Base-by-base conservation (phyloP, 2,888 invertebrate species). In the Neoaliturus tenellus region DNA sequence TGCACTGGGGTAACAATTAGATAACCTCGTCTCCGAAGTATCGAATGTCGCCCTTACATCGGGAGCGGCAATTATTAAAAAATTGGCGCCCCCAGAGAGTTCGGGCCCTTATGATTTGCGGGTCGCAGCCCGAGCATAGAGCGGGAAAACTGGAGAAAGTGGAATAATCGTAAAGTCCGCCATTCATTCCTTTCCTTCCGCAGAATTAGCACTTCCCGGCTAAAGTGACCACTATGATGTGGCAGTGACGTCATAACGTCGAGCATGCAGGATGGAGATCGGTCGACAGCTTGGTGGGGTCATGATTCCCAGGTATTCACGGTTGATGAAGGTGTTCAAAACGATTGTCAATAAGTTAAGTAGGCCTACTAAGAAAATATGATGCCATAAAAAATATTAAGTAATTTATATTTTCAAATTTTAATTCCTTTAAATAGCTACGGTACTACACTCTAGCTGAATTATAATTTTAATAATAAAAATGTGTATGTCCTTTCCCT, bases 51-150 rank as follows among this genome's bases (percentile, higher is more conserved):
- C 1, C 33, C 33, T 20, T 1, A 73, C 35, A 41, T 28, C 4
- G 78, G 20, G 78, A 55, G 51, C 51, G 82, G 69, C 82, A 82
- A 82, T 82, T 82, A 82, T 82, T 82, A 44, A 82, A 82, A 82
- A 82, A 82, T 82, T 82, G 82, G 35, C 82, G 71, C 82, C 71
- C 69, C 33, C 71, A n/a, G n/a, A n/a, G 33, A 35, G 71, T 48
- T 31, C 35, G 51, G 5, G 71, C 51, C 82, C 82, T 69, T 82
- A 82, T 71, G 82, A 82, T 82, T 82, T 82, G 71, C 48, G 28
- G 48, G 23, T 31, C 31, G 33, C 69, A 82, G 33, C 31, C 71
- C 71, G 71, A 6, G 28, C 44, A 39, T n/a, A 58, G n/a, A 39
- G 67, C 23, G 82, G 51, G 67, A 81, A 81, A 81, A 81, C 69